phyloP scores from a whole-genome alignment of 2,113 vertebrate species.

The Macrotis lagotis region DNA sequence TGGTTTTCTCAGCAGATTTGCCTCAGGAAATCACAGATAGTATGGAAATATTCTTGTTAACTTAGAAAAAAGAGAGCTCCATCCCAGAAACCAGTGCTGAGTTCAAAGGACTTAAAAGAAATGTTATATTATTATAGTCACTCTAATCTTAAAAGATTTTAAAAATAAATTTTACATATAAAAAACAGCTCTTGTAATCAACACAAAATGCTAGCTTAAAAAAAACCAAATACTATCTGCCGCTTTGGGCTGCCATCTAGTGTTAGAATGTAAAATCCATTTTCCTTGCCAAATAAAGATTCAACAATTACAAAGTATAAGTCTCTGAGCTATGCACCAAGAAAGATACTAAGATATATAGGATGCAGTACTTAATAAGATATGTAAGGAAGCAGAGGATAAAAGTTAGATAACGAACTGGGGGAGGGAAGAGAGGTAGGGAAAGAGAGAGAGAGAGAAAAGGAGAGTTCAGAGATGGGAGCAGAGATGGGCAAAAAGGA shows the following conservation, averaged over 20 bases:
- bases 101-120: conserved; percentile 30
- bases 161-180: not conserved
- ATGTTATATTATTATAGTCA: not conserved
- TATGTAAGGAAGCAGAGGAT: too few relatives aligned
- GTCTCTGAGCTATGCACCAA: not conserved
- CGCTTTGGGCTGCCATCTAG: conserved; percentile 81
- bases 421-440: too few relatives aligned
- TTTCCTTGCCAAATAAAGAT: not conserved
- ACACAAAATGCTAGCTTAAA: not conserved
- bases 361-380: not conserved
- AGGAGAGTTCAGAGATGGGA: not conserved
- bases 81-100: not conserved
- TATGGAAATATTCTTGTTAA: not conserved
- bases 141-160: not conserved
- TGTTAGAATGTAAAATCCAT: conserved; percentile 64
- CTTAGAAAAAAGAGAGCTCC: conserved; percentile 15
- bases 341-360: not conserved
- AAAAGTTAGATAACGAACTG: not conserved
- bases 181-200: not conserved
- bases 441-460: too few relatives aligned
- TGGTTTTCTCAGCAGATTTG: not conserved
- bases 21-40: conserved; percentile 4
- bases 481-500: not conserved
- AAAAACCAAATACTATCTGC: conserved; percentile 54
- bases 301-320: not conserved